Conservation (phyloP, 2,113 vertebrate species). For the Pedetes capensis region DNA sequence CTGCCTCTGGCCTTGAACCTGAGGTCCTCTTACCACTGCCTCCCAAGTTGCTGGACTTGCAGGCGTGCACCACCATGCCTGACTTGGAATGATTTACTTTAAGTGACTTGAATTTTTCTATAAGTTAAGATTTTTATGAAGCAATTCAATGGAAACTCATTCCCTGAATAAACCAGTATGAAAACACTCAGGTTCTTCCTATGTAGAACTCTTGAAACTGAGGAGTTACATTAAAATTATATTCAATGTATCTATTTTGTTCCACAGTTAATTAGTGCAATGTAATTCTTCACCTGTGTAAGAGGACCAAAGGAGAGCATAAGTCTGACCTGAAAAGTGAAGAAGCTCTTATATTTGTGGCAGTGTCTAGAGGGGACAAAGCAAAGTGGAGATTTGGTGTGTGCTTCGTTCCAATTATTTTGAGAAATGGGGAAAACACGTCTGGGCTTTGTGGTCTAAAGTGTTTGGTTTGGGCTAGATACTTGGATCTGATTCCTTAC, state of each 20-base stretch:
- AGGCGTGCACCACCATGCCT: no score
- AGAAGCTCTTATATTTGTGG: constrained; percentile 23
- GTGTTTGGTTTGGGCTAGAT: constrained; percentile 46
- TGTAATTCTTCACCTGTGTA: neutral
- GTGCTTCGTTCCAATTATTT: constrained; percentile 39
- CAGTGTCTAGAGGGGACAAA: neutral
- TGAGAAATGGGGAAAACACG: constrained; percentile 48
- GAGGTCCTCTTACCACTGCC: no score
- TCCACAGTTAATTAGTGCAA: neutral
- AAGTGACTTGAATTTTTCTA: constrained; percentile 10
- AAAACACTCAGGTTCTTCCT: neutral
- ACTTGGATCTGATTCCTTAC: constrained; percentile 9
- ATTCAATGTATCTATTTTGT: neutral
- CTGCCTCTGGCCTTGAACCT: no score
- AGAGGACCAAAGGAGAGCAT: neutral
- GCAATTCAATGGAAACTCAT: neutral
- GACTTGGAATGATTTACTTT: constrained; percentile 36
- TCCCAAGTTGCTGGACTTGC: no score
- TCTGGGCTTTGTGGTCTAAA: constrained; percentile 41
- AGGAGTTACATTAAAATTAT: neutral
- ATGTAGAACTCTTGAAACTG: neutral
- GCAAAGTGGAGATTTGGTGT: neutral
- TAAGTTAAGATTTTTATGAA: constrained; percentile 23
- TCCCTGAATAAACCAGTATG: neutral
- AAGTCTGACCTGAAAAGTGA: neutral